Conservation (phyloP, 1,140 invertebrate genomes). For the Brachystomella parvula region DNA sequence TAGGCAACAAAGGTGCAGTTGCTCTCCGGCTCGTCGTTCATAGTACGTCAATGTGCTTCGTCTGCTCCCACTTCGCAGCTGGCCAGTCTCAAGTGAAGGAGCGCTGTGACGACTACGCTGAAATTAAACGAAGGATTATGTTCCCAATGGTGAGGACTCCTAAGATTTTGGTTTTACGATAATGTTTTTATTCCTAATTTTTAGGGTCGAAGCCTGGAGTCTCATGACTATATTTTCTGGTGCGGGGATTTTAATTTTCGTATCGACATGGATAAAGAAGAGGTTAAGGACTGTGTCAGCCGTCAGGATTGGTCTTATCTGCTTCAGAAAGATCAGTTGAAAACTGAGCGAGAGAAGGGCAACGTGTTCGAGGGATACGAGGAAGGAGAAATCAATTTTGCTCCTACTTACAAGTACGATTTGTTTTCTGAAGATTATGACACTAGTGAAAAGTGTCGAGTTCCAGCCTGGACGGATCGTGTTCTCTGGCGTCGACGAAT, state of each 20-base stretch:
- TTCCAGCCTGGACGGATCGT: slow-evolving; percentile 97
- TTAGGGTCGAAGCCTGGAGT: slow-evolving; percentile 73
- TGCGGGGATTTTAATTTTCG: slow-evolving; percentile 99
- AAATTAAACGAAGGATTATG: slow-evolving; percentile 84
- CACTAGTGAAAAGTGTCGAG: slow-evolving; percentile 93
- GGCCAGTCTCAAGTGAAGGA: slow-evolving; percentile 94
- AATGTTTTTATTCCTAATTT: not conserved
- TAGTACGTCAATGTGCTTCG: slow-evolving; percentile 90
- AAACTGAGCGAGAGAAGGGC: slow-evolving; percentile 64
- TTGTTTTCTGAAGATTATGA: slow-evolving; percentile 98
- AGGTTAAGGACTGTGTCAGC: slow-evolving; percentile 77
- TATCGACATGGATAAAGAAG: slow-evolving; percentile 90
- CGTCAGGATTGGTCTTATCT: slow-evolving; percentile 69
- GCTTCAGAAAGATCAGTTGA: slow-evolving; percentile 82
- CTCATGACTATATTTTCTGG: slow-evolving; percentile 99
- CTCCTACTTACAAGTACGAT: slow-evolving; percentile 99
- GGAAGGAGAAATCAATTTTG: slow-evolving; percentile 85
- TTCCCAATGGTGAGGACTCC: slow-evolving; percentile 71
- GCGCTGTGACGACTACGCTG: slow-evolving; percentile 90
- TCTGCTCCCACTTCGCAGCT: slow-evolving; percentile 97
- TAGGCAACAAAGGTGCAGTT: slow-evolving; percentile 90
- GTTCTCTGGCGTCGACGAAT: slow-evolving; percentile 80
- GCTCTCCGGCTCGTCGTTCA: slow-evolving; percentile 85
- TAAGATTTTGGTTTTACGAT: slow-evolving; percentile 4
- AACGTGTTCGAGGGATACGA: slow-evolving; percentile 91